Conservation (phyloP, 2,888 invertebrate species). For the Flexamia atlantica region DNA sequence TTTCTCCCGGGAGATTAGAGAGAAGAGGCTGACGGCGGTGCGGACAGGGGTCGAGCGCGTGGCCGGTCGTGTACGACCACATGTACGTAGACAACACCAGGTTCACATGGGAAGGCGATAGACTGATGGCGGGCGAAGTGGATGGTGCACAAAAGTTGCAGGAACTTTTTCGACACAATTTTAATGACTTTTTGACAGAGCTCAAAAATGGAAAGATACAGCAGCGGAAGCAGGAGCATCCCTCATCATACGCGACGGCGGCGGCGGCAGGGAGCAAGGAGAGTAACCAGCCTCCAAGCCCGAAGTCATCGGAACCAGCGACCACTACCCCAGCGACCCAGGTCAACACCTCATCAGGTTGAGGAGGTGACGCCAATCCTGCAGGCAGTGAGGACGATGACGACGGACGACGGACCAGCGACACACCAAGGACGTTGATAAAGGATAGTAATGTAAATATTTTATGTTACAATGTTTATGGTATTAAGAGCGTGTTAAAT, state of each 20-base stretch:
- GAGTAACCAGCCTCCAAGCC: background rate
- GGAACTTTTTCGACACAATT: background rate
- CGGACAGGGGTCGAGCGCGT: constrained; percentile 1
- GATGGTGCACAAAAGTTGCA: constrained; percentile 18
- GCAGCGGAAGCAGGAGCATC: background rate
- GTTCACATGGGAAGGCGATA: constrained; percentile 48
- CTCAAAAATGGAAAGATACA: background rate
- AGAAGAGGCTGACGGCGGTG: constrained; percentile 33
- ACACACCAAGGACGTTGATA: background rate
- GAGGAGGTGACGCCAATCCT: constrained; percentile 13
- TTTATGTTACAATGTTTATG: background rate
- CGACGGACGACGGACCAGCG: constrained; percentile 8
- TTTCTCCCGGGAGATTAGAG: constrained; percentile 18
- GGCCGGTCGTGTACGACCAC: constrained; percentile 23
- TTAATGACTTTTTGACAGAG: background rate
- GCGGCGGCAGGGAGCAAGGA: background rate
- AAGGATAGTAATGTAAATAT: background rate
- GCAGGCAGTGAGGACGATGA: constrained; percentile 2
- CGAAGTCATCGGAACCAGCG: background rate
- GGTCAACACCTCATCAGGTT: background rate
- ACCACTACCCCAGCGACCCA: background rate
- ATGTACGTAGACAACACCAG: background rate
- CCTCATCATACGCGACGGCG: background rate
- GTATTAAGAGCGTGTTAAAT: background rate
- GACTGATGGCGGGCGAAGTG: constrained; percentile 36